These are phyloP conservation scores for Eulithis prunata DNA, from an alignment of 2,888 invertebrate genomes.

Conservation along the genomic window DNA sequence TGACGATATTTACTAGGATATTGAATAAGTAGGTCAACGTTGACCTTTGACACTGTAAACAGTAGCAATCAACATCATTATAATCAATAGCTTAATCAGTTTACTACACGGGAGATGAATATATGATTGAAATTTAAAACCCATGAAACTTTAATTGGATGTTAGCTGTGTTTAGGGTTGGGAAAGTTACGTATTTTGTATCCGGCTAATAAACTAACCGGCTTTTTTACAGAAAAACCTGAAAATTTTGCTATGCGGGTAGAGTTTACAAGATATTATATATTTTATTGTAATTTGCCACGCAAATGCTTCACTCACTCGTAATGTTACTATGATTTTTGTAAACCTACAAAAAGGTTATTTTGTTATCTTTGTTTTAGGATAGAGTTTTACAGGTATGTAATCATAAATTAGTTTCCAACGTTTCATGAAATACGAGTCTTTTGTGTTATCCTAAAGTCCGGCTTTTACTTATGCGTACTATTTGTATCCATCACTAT, in stretches of 20 bases:
- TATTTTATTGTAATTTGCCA: too few species aligned
- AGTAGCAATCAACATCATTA: neutral
- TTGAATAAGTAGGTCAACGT: neutral
- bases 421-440: too few species aligned
- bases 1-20: too few species aligned
- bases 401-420: too few species aligned
- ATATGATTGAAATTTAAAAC: slow-evolving; percentile 28
- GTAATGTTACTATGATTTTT: too few species aligned
- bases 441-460: too few species aligned
- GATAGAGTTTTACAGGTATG: too few species aligned
- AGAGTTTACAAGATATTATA: too few species aligned
- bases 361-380: too few species aligned
- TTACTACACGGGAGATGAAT: slow-evolving; percentile 20
- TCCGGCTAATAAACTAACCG: neutral
- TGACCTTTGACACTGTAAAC: neutral
- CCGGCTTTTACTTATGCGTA: neutral
- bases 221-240: neutral
- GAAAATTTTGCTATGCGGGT: too few species aligned
- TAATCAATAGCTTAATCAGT: slow-evolving; percentile 26
- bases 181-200: neutral
- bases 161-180: slow-evolving; percentile 8
- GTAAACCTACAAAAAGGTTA: too few species aligned
- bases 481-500: neutral
- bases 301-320: too few species aligned
- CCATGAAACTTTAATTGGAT: slow-evolving; percentile 32